Evolutionary conservation across 1,140 invertebrate genomes (phyloP).

Genomic region (Melanaphis sacchari): DNA sequence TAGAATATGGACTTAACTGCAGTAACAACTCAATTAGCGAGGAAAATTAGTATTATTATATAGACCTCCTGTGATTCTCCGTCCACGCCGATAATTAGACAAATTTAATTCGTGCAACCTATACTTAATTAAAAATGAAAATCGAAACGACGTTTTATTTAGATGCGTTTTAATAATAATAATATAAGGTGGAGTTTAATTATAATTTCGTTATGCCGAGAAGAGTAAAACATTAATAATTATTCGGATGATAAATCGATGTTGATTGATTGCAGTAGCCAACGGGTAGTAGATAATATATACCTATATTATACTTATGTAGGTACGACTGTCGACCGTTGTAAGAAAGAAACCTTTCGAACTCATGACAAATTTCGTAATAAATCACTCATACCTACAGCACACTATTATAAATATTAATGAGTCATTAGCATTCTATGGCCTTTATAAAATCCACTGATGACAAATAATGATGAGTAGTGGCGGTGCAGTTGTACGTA

Average conservation of each 20-base stretch:
- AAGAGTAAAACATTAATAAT: conserved; percentile 34
- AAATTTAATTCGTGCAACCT: conserved; percentile 46
- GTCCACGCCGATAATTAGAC: background rate
- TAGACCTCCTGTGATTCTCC: conserved; percentile 5
- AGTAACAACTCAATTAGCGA: conserved; percentile 30
- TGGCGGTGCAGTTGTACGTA: background rate
- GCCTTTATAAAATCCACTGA: background rate
- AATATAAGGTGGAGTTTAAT: conserved; percentile 7
- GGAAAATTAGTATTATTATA: conserved; percentile 17
- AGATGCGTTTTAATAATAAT: background rate
- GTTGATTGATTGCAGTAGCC: conserved; percentile 56
- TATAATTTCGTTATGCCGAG: conserved; percentile 24
- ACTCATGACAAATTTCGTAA: conserved; percentile 51
- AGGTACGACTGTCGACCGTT: background rate
- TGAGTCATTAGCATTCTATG: conserved; percentile 36
- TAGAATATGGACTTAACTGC: background rate
- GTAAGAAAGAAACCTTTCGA: background rate
- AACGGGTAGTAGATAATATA: background rate
- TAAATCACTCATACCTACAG: conserved; percentile 51
- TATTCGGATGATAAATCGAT: conserved; percentile 38
- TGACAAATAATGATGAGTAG: conserved; percentile 1
- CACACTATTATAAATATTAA: conserved; percentile 25
- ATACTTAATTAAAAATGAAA: conserved; percentile 47
- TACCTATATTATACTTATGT: background rate
- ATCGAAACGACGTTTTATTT: background rate